Evolutionary conservation across 2,888 invertebrate genomes (phyloP), one percentile per base, ranked within the genome.

Genomic region (Cinara cedri): DNA sequence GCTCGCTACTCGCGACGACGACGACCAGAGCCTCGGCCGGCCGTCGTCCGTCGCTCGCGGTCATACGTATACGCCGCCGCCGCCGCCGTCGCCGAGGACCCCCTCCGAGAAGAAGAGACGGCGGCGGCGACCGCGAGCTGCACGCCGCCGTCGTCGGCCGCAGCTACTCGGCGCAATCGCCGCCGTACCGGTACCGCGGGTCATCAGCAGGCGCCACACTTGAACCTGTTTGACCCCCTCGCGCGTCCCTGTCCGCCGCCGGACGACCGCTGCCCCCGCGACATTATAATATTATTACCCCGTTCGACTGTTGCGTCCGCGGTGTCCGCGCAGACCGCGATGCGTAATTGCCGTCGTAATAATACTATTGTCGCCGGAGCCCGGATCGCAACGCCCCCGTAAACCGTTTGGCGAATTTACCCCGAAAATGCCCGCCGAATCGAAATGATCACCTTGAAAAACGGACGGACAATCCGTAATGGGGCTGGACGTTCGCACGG

Each of bases 131-230:
- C n/a, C n/a, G 34, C 34, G 34, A 4, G 34, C 34, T 4, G 34
- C 34, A 34, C 34, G 34, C 24, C 49, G 46, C 49, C 24, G 66
- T 51, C 54, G 55, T 16, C 26, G n/a, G n/a, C 14, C 66, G 66
- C 26, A 24, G 46, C 24, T 49, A n/a, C 11, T 24, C 10, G 46
- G 24, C 75, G 65, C 46, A n/a, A 66, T 13, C 24, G 63, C 4
- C 16, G n/a, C 44, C 54, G 54, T 19, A 44, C 13, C 74, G 51
- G 75, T 44, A 57, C n/a, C n/a, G n/a, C 71, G 72, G 57, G 75
- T 75, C 62, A 54, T 75, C 63, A 24, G 24, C 66, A 55, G 65
- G 65, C 65, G 65, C 75, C 72, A 72, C 72, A 26, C 57, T 44
- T 6, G 72, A 72, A 72, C 72, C 72, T 13, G 60, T 72, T 60